Evolutionary conservation across 2,113 vertebrate genomes (phyloP), one percentile per base, ranked within the genome.

Genomic region (Gallinago jamesoni): DNA sequence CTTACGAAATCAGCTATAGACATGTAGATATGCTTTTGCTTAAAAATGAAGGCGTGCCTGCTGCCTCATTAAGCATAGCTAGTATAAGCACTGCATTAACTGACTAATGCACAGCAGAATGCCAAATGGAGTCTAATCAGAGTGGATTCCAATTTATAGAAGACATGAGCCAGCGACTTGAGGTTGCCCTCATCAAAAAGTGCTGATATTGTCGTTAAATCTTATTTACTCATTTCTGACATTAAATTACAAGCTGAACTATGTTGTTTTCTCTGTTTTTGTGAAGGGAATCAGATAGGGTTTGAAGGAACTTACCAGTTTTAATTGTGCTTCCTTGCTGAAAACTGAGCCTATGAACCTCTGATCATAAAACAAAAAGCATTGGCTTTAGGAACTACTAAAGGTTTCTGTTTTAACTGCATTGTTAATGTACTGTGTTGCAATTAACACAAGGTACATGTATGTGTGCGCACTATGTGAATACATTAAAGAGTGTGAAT

Each of bases 161-260:
- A 92, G 77, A 97, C 95, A 98, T 97, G 95, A 98, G 89, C 92
- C 81, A 56, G 97, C 20, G 31, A 96, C 94, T 97, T 93, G 64
- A 95, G 82, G 91, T 92, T 93, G 89, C 90, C 94, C 92, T 97
- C 95, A 96, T 97, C 90, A 95, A 97, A 93, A 82, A 97, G 94
- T 96, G 94, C 92, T 96, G 96, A 97, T 97, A 94, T 52, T 97
- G 95, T 96, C 84, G 21, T 97, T 98, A 96, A 96, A 93, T 96
- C 91, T 83, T 95, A 97, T 92, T 97, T 96, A 94, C 91, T 97
- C 63, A 75, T 90, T 80, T 90, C 93, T 97, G 69, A 69, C 95
- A 84, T 91, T 80, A 93, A 92, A 93, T 91, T 89, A 80, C 64
- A 83, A 83, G 68, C 84, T 59, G 78, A 87, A 82, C 62, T 84